phyloP scores from a whole-genome alignment of 2,888 invertebrate genomes.

The Lepidonotus clava region DNA sequence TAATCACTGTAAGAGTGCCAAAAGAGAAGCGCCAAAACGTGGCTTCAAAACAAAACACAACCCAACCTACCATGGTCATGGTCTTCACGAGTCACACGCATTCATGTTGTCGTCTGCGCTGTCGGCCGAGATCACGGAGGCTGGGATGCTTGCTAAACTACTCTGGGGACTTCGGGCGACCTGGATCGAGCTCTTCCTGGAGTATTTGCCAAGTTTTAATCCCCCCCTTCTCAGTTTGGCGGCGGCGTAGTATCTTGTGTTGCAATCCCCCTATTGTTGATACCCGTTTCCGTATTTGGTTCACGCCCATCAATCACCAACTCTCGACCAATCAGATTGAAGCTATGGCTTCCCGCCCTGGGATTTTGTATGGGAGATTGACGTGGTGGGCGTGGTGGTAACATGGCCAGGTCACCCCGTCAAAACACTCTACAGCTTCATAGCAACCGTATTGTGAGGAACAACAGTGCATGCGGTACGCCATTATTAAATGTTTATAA shows the following conservation, averaged over 20 bases:
- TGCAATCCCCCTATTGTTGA: slow-evolving; percentile 49
- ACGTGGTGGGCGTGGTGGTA: slow-evolving; percentile 26
- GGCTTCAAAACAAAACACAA: slow-evolving; percentile 53
- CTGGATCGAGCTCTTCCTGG: background rate
- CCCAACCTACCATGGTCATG: slow-evolving; percentile 55
- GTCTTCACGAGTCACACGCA: slow-evolving; percentile 45
- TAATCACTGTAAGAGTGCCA: slow-evolving; percentile 38
- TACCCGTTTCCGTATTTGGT: slow-evolving; percentile 53
- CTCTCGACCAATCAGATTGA: slow-evolving; percentile 47
- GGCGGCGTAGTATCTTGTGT: slow-evolving; percentile 51
- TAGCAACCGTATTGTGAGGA: slow-evolving; percentile 39
- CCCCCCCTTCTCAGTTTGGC: slow-evolving; percentile 46
- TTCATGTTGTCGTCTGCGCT: background rate
- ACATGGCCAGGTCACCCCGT: background rate
- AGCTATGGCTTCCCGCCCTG: slow-evolving; percentile 34
- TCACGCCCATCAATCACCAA: slow-evolving; percentile 49
- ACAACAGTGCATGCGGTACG: background rate
- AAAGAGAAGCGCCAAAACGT: slow-evolving; percentile 50
- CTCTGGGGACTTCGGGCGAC: background rate
- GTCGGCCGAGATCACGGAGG: background rate
- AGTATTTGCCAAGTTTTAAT: slow-evolving; percentile 45
- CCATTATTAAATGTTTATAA: background rate
- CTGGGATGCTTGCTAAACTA: background rate
- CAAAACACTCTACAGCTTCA: slow-evolving; percentile 12
- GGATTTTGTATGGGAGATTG: background rate